A percentile compares a stretch with the other conserved stretches of the same genome.
Conservation (phyloP, 2,797 vertebrate genomes). For the Lerista edwardsae region DNA sequence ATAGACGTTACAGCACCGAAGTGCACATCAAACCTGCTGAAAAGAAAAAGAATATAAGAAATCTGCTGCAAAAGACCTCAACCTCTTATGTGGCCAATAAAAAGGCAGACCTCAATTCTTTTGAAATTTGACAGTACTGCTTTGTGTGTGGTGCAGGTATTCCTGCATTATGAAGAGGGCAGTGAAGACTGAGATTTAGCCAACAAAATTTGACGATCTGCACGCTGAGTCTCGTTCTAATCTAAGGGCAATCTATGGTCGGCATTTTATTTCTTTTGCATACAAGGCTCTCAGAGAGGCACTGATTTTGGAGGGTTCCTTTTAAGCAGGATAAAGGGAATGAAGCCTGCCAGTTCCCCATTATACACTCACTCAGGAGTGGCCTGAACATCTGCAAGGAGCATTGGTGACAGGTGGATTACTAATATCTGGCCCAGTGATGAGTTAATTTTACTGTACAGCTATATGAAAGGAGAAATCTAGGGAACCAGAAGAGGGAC, state of each 20-base stretch:
- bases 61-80: not conserved
- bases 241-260: accelerated
- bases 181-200: not conserved
- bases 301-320: slow-evolving; percentile 5
- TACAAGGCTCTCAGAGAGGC: not conserved
- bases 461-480: not conserved
- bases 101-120: not conserved
- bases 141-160: not conserved
- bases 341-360: too few relatives aligned
- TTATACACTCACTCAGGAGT: too few relatives aligned
- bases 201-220: not conserved
- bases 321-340: not conserved
- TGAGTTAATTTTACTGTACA: not conserved
- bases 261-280: slow-evolving; percentile 3
- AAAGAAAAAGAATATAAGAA: not conserved
- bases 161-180: not conserved
- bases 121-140: not conserved
- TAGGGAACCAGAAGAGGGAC: not conserved
- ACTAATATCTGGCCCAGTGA: too few relatives aligned
- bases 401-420: too few relatives aligned
- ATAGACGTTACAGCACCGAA: not conserved
- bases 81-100: not conserved
- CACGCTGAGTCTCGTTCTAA: accelerated
- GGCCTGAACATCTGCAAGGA: too few relatives aligned
- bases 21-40: not conserved